These are phyloP conservation scores for Pituophis catenifer DNA, from an alignment of 2,113 vertebrate genomes.

Conservation along the genomic window DNA sequence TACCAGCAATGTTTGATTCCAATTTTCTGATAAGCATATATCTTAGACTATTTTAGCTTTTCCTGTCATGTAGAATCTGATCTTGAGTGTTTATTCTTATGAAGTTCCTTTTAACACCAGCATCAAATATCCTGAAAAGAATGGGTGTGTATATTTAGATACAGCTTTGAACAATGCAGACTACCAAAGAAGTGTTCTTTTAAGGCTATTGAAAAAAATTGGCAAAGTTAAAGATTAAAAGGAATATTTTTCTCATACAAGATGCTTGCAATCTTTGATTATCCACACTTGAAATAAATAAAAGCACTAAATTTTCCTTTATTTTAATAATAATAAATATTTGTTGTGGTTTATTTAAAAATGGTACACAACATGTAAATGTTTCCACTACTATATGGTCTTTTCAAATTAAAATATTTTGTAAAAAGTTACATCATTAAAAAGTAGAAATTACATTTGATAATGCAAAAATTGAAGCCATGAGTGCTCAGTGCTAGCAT, in stretches of 20 bases:
- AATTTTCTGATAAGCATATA: not conserved
- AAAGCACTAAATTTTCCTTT: conserved; percentile 29
- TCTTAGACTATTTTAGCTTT: not conserved
- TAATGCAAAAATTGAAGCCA: conserved; percentile 64
- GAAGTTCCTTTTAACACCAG: not conserved
- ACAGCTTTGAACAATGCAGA: not conserved
- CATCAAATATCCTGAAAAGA: conserved; percentile 18
- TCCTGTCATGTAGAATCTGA: not conserved
- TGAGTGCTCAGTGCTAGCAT: conserved; percentile 45
- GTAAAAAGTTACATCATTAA: conserved; percentile 43
- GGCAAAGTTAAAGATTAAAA: conserved; percentile 17
- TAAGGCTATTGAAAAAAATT: not conserved
- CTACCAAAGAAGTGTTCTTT: conserved; percentile 4
- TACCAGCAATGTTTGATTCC: conserved; percentile 30
- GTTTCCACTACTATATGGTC: conserved; percentile 48
- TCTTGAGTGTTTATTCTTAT: not conserved
- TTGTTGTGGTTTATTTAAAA: conserved; percentile 45
- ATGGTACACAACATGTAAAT: conserved; percentile 38
- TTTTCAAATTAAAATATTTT: conserved; percentile 48
- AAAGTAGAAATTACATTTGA: conserved; percentile 61
- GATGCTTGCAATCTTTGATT: conserved; percentile 31
- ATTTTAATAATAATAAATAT: conserved; percentile 38
- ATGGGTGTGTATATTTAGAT: not conserved
- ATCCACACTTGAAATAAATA: conserved; percentile 32
- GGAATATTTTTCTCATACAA: not conserved